Evolutionary conservation across 2,888 invertebrate species (phyloP).

Genomic region (Beris morrisii): DNA sequence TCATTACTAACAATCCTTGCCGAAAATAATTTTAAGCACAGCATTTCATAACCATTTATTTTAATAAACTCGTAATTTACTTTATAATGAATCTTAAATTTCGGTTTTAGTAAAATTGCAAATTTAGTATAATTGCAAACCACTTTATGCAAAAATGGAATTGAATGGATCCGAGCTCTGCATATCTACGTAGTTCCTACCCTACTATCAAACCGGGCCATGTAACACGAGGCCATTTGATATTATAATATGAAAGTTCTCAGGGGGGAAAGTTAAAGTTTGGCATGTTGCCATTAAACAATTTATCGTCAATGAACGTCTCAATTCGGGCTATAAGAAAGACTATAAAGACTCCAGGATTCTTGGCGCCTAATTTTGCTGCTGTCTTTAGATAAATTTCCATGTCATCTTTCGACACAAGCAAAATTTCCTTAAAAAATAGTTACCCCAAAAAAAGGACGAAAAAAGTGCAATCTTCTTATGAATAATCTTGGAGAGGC

Average conservation of each 20-base stretch:
- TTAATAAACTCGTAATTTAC: neutral
- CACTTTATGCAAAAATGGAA: neutral
- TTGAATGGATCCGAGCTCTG: neutral
- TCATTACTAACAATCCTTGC: too few relatives aligned
- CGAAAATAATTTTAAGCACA: too few relatives aligned
- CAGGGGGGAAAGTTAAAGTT: too few relatives aligned
- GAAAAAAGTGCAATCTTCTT: conserved; percentile 28
- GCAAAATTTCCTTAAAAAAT: conserved; percentile 27
- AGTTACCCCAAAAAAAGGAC: conserved; percentile 30
- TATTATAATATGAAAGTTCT: too few relatives aligned
- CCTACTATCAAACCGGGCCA: neutral
- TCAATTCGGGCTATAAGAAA: too few relatives aligned
- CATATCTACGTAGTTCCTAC: neutral
- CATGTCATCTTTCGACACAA: conserved; percentile 31
- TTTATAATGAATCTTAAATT: neutral
- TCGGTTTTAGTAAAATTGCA: neutral
- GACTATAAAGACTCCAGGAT: conserved; percentile 35
- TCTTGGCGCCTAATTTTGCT: conserved; percentile 37
- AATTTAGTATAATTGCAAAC: neutral
- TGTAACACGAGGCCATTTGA: too few relatives aligned
- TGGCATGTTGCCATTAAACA: too few relatives aligned
- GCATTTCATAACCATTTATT: too few relatives aligned
- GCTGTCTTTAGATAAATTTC: conserved; percentile 9
- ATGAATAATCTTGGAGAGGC: conserved; percentile 1
- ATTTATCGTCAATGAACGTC: too few relatives aligned